A percentile compares a stretch with the other conserved stretches of the same genome.
phyloP scores from a whole-genome alignment of 2,888 invertebrate genomes.

The Volucella inanis region DNA sequence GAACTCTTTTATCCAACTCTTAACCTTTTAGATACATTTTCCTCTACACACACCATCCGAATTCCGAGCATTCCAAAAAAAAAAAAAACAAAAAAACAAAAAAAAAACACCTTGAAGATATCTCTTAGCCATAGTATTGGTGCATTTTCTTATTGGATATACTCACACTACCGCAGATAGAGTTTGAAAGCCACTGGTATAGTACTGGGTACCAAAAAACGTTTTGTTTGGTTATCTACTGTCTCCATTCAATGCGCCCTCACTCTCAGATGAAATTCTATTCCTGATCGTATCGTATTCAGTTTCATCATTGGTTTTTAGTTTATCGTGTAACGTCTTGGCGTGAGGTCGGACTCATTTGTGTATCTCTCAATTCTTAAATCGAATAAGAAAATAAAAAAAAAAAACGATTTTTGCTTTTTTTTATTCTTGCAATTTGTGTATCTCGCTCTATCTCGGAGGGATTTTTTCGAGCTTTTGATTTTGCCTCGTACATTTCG shows the following conservation, averaged over 20 bases:
- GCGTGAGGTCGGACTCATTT: conserved; percentile 77
- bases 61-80: conserved; percentile 4
- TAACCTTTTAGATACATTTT: conserved; percentile 48
- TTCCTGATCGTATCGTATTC: conserved; percentile 78
- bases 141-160: conserved; percentile 64
- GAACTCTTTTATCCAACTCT: conserved; percentile 56
- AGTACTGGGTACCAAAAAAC: not conserved
- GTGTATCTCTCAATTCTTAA: conserved; percentile 52
- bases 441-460: conserved; percentile 37
- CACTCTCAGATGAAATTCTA: conserved; percentile 76
- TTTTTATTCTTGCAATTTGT: conserved; percentile 5
- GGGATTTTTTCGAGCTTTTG: conserved; percentile 18
- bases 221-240: conserved; percentile 45
- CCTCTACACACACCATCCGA: not conserved
- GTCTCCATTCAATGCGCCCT: conserved; percentile 72
- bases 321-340: conserved; percentile 79
- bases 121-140: not conserved
- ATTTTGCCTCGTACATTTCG: conserved; percentile 12
- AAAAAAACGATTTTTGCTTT: conserved; percentile 74
- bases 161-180: conserved; percentile 29
- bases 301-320: conserved; percentile 77
- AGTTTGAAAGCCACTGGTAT: conserved; percentile 58
- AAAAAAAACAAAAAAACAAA: not conserved
- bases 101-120: conserved; percentile 3
- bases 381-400: conserved; percentile 67